Conservation (phyloP, 2,797 vertebrate genomes). For the Squalus acanthias region DNA sequence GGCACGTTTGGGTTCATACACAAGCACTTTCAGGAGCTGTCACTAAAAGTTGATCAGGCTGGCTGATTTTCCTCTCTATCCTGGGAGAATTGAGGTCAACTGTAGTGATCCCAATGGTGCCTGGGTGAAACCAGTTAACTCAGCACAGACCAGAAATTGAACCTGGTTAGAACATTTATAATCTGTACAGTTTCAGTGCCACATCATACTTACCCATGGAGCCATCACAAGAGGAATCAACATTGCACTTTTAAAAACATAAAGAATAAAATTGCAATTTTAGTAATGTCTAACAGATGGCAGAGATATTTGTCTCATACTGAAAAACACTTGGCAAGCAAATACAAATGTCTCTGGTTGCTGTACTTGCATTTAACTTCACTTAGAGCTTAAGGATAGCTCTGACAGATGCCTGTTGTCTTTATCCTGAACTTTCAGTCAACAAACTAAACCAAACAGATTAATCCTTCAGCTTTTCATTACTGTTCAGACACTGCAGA, state of each 20-base stretch:
- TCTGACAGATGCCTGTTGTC: slow-evolving; percentile 5
- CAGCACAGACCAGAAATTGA: neutral
- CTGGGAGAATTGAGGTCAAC: neutral
- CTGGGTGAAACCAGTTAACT: neutral
- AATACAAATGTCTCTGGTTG: slow-evolving; percentile 2
- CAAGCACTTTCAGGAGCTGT: neutral
- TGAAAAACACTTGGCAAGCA: slow-evolving; percentile 16
- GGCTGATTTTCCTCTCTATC: neutral
- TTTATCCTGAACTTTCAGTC: neutral
- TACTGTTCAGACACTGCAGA: neutral
- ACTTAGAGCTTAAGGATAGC: neutral
- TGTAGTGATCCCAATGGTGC: neutral
- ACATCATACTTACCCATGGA: neutral
- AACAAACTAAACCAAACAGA: slow-evolving; percentile 6
- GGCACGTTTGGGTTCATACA: no score
- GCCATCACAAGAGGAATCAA: neutral
- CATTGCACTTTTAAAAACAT: slow-evolving; percentile 1
- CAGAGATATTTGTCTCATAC: slow-evolving; percentile 21
- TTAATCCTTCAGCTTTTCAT: neutral
- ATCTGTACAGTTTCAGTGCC: neutral
- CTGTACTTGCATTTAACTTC: neutral
- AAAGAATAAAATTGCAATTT: slow-evolving; percentile 8
- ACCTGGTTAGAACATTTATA: neutral
- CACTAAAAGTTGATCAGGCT: neutral
- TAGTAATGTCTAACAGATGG: slow-evolving; percentile 33